Conservation (phyloP, 2,888 invertebrate species). For the Notocelia uddmanniana region DNA sequence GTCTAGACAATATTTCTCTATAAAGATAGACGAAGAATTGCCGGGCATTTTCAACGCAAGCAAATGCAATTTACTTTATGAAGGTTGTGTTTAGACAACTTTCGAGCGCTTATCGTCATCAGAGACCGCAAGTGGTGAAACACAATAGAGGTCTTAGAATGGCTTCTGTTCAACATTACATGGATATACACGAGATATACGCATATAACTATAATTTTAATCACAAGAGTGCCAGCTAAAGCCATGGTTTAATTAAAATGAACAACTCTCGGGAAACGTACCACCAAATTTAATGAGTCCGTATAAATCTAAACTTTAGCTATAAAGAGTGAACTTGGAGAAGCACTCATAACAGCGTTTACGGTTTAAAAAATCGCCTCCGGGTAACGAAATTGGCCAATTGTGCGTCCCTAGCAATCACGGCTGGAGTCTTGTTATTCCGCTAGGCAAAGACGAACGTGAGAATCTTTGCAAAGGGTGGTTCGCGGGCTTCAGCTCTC, state of each 20-base stretch:
- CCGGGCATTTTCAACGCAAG: slow-evolving; percentile 36
- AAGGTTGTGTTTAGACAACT: slow-evolving; percentile 44
- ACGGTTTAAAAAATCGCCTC: slow-evolving; percentile 20
- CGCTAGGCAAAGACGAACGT: slow-evolving; percentile 59
- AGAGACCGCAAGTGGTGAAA: slow-evolving; percentile 40
- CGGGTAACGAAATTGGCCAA: slow-evolving; percentile 35
- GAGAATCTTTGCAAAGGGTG: slow-evolving; percentile 59
- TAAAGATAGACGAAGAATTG: slow-evolving; percentile 26
- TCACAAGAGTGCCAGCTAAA: slow-evolving; percentile 5
- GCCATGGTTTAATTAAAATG: slow-evolving; percentile 29
- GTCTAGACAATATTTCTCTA: slow-evolving; percentile 41
- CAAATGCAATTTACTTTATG: slow-evolving; percentile 45
- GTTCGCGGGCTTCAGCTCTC: slow-evolving; percentile 51
- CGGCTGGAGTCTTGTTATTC: slow-evolving; percentile 50
- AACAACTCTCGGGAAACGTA: slow-evolving; percentile 24
- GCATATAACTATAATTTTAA: neutral
- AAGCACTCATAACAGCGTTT: slow-evolving; percentile 13
- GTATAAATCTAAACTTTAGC: slow-evolving; percentile 35
- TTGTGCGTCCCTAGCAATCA: slow-evolving; percentile 43
- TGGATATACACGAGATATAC: slow-evolving; percentile 1
- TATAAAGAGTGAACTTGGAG: slow-evolving; percentile 23
- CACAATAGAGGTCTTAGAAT: slow-evolving; percentile 35
- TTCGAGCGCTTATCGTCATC: slow-evolving; percentile 44
- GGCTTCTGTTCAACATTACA: slow-evolving; percentile 29
- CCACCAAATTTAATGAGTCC: slow-evolving; percentile 27